Base-by-base conservation (phyloP, 2,888 invertebrate genomes). In the Cosmia trapezina region DNA sequence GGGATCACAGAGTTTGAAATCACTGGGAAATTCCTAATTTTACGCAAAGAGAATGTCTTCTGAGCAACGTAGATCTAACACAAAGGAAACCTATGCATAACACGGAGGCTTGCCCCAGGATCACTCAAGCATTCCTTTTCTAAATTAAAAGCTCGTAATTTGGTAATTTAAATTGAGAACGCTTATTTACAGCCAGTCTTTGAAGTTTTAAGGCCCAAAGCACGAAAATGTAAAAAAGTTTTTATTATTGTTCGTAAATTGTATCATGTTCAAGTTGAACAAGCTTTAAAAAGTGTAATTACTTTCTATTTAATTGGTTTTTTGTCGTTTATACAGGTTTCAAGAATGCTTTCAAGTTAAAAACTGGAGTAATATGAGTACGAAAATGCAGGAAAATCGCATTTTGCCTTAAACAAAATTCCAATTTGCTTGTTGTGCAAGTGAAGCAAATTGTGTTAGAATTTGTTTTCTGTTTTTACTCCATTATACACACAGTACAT, bases 231-330 rank as follows among this genome's bases (percentile, higher is more conserved):
- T 79, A 59, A 62, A 77, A 66, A 74, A 68, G 59, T 62, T 83
- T 74, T 74, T 83, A 74, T 70, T 69, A 62, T 75, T 74, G 63
- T 80, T 73, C 54, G 66, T 82, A 57, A 57, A 69, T 66, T 82
- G 64, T 81, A 69, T 70, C 49, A 73, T 60, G 65, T 80, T 70
- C 45, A 70, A 80, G 80, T 68, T 51, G 63, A 70, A 70, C 41
- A 59, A 70, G 68, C 57, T 47, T 57, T 70, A 47, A 57, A 45
- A 70, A 62, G 22, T 56, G 51, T 74, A 70, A 74, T 79, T 75
- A 70, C 68, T 65, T 74, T 74, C 51, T 45, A 53, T 75, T 53
- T 70, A 66, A 79, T 83, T 74, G 47, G 51, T 68, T 74, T 70
- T 64, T 67, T 47, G 56, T 11, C 59, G 59, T 69, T 37, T 57